phyloP scores from a whole-genome alignment of 1,140 invertebrate species.

The Drosophila leontia region DNA sequence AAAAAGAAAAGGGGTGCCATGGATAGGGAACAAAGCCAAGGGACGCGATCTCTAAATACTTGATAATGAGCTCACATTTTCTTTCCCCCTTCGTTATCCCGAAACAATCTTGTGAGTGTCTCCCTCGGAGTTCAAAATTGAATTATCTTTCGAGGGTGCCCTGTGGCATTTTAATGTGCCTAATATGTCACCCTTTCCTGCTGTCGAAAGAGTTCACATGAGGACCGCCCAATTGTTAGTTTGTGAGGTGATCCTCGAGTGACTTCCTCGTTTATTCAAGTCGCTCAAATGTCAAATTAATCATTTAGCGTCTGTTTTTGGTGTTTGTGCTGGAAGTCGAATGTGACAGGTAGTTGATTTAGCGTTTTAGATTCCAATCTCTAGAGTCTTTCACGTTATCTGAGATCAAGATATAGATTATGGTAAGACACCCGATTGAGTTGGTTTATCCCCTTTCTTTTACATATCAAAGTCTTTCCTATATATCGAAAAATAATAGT shows the following conservation, averaged over 20 bases:
- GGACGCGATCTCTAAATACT: constrained; percentile 76
- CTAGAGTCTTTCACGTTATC: background rate
- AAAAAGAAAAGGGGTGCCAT: constrained; percentile 57
- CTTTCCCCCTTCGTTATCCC: constrained; percentile 10
- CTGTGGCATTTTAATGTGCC: constrained; percentile 80
- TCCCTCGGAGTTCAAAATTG: constrained; percentile 56
- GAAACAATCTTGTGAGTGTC: constrained; percentile 29
- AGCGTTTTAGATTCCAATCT: constrained; percentile 44
- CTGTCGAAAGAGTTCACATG: constrained; percentile 62
- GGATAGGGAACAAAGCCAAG: constrained; percentile 47
- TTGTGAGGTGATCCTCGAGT: constrained; percentile 54
- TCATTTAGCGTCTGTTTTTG: constrained; percentile 52
- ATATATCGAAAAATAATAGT: too few relatives aligned
- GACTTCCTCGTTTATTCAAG: constrained; percentile 51
- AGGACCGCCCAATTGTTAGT: constrained; percentile 61
- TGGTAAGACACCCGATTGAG: background rate
- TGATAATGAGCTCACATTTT: constrained; percentile 75
- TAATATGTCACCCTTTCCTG: constrained; percentile 68
- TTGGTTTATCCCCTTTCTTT: too few relatives aligned
- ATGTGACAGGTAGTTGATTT: constrained; percentile 70
- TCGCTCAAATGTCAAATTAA: constrained; percentile 74
- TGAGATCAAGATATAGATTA: constrained; percentile 41
- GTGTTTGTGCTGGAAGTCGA: background rate
- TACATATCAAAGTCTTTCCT: too few relatives aligned
- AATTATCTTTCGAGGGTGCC: constrained; percentile 64